Evolutionary conservation across 2,888 invertebrate genomes (phyloP).

Genomic region (Oeneis ivallda): DNA sequence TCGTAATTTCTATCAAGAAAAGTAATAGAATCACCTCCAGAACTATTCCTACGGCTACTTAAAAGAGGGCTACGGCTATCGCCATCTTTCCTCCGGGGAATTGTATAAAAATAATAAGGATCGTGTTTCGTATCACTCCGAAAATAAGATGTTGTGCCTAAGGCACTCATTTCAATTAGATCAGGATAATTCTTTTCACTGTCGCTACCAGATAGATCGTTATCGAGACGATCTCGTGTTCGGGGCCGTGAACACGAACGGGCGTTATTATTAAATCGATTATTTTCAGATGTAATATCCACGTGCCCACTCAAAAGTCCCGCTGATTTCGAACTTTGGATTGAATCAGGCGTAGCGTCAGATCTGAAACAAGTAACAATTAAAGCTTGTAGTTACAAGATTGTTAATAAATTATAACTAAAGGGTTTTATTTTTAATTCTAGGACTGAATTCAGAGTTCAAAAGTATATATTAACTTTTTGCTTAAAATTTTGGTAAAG

Average conservation of each 20-base stretch:
- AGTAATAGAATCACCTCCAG: slow-evolving; percentile 84
- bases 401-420: background rate
- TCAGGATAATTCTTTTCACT: slow-evolving; percentile 82
- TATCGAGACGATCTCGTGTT: slow-evolving; percentile 69
- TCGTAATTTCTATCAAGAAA: slow-evolving; percentile 67
- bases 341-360: slow-evolving; percentile 75
- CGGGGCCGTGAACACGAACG: slow-evolving; percentile 66
- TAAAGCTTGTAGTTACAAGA: background rate
- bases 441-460: too few species aligned
- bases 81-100: slow-evolving; percentile 82
- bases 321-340: slow-evolving; percentile 81
- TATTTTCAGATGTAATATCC: slow-evolving; percentile 65
- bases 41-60: slow-evolving; percentile 87
- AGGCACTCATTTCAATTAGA: slow-evolving; percentile 77
- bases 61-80: slow-evolving; percentile 89
- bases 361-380: slow-evolving; percentile 57
- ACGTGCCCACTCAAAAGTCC: slow-evolving; percentile 66
- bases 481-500: too few species aligned
- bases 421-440: too few species aligned
- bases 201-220: slow-evolving; percentile 76
- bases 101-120: slow-evolving; percentile 84
- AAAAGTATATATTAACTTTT: too few species aligned
- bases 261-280: slow-evolving; percentile 68
- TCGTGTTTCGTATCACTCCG: slow-evolving; percentile 69
- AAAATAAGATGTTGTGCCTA: slow-evolving; percentile 67